phyloP scores from a whole-genome alignment of 2,797 vertebrate genomes.

The Paratrypauchen microcephalus region DNA sequence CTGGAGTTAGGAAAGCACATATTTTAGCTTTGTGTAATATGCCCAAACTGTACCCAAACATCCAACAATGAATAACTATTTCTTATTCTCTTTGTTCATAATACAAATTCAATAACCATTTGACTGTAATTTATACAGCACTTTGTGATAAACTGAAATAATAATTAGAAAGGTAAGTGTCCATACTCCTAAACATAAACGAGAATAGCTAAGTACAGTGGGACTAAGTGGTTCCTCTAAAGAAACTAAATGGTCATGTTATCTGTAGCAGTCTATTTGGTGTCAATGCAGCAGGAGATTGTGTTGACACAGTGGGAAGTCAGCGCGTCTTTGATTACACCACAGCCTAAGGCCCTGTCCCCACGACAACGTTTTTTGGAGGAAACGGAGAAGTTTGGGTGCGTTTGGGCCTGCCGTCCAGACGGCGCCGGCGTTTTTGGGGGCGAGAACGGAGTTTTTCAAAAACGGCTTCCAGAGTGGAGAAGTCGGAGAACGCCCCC shows the following conservation, averaged over 20 bases:
- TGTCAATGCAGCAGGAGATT: slow-evolving; percentile 46
- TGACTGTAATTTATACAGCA: neutral
- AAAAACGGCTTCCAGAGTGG: no score
- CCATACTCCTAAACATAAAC: slow-evolving; percentile 1
- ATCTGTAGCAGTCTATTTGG: slow-evolving; percentile 53
- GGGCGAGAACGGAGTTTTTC: no score
- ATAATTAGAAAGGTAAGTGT: neutral
- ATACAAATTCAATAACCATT: neutral
- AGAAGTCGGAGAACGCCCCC: no score
- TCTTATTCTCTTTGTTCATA: neutral
- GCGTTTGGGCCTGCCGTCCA: no score
- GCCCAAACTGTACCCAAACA: neutral
- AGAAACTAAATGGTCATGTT: slow-evolving; percentile 51
- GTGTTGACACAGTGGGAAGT: slow-evolving; percentile 39
- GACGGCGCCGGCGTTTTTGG: no score
- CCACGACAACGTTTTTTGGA: no score
- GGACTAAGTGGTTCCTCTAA: slow-evolving; percentile 39
- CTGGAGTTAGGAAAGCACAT: slow-evolving; percentile 23
- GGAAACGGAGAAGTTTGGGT: no score
- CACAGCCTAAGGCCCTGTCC: slow-evolving; percentile 42
- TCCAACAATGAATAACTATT: neutral
- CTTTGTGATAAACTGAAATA: neutral
- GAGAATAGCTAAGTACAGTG: slow-evolving; percentile 25
- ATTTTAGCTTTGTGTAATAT: slow-evolving; percentile 16
- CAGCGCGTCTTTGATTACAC: slow-evolving; percentile 37